Conservation (phyloP, 2,888 invertebrate genomes). For the Girardia tigrina region DNA sequence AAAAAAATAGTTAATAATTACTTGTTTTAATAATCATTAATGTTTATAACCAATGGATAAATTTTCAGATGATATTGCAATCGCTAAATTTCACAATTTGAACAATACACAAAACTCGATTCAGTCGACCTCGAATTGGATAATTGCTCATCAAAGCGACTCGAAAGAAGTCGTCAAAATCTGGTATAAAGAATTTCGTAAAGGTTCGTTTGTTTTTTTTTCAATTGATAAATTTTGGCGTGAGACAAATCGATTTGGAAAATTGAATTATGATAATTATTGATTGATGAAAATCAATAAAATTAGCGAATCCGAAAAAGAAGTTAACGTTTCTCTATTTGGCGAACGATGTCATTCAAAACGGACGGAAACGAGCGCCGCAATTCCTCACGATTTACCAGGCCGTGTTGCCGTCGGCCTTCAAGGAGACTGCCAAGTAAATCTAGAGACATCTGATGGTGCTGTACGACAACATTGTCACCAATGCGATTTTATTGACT, state of each 20-base stretch:
- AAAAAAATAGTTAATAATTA: too few relatives aligned
- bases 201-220: too few relatives aligned
- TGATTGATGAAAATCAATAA: too few relatives aligned
- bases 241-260: too few relatives aligned
- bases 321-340: slow-evolving; percentile 89
- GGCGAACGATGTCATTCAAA: slow-evolving; percentile 97
- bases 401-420: slow-evolving; percentile 64
- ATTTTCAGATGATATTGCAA: slow-evolving; percentile 18
- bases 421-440: slow-evolving; percentile 63
- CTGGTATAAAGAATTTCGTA: slow-evolving; percentile 17
- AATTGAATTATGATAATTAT: too few relatives aligned
- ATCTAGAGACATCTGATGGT: not conserved
- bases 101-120: slow-evolving; percentile 10
- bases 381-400: slow-evolving; percentile 72
- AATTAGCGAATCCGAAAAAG: slow-evolving; percentile 34
- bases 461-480: too few relatives aligned
- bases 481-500: too few relatives aligned
- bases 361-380: slow-evolving; percentile 88
- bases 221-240: too few relatives aligned
- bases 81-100: not conserved
- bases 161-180: slow-evolving; percentile 5
- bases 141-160: not conserved
- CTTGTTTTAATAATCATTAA: slow-evolving; percentile 11
- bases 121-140: not conserved
- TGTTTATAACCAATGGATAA: not conserved